Conservation (phyloP, 2,888 invertebrate species). For the Machimus rusticus region DNA sequence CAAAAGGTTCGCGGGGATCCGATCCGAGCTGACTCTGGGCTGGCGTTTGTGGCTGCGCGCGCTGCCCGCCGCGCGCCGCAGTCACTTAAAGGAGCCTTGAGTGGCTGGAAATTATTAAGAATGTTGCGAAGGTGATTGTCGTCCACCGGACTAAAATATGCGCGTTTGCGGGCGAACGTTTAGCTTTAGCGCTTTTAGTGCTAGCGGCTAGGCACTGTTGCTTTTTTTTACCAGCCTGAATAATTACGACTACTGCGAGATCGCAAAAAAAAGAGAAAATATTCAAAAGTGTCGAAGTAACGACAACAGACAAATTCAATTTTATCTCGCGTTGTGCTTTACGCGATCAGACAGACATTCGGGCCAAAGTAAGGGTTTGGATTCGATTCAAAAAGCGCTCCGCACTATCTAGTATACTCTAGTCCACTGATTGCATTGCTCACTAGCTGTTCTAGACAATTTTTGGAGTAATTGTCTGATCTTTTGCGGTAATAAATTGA, state of each 20-base stretch:
- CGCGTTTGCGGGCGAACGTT: neutral
- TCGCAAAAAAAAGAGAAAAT: neutral
- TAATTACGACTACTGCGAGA: neutral
- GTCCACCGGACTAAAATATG: constrained; percentile 3
- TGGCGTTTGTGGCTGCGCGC: neutral
- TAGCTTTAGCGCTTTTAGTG: neutral
- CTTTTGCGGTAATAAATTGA: neutral
- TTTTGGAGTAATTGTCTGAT: neutral
- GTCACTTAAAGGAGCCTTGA: constrained; percentile 18
- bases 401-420: neutral
- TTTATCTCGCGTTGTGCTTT: neutral
- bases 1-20: neutral
- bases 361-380: neutral
- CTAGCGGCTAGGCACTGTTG: neutral
- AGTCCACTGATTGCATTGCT: neutral
- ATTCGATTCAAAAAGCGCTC: neutral
- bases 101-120: constrained; percentile 21
- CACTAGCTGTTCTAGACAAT: neutral
- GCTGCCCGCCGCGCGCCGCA: neutral
- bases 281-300: constrained; percentile 2
- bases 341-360: neutral
- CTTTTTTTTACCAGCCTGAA: constrained; percentile 1
- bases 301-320: constrained; percentile 1
- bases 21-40: neutral
- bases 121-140: constrained; percentile 33